These are phyloP conservation scores for Octomys mimax DNA, from an alignment of 2,797 vertebrate species.

Conservation along the genomic window DNA sequence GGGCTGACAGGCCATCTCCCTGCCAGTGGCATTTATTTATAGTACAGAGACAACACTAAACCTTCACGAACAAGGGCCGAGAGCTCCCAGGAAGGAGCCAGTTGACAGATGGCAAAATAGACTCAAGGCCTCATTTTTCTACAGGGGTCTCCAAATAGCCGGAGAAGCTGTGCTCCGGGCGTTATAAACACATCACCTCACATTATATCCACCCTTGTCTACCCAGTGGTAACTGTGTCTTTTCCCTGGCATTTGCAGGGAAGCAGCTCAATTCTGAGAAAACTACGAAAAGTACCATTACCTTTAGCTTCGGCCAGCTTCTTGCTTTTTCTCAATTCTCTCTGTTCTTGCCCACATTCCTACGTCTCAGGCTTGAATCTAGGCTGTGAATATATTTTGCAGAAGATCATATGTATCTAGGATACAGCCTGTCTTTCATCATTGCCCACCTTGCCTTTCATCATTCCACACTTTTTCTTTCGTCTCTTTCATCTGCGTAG, in stretches of 20 bases:
- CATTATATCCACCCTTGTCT: slow-evolving; percentile 78
- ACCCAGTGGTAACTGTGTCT: slow-evolving; percentile 63
- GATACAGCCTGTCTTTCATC: background rate
- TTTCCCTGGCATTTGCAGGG: background rate
- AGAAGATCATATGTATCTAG: slow-evolving; percentile 13
- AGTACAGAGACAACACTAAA: slow-evolving; percentile 80
- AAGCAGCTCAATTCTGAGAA: slow-evolving; percentile 31
- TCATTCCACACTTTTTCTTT: slow-evolving; percentile 33
- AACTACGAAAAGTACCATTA: background rate
- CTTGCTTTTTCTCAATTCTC: slow-evolving; percentile 55
- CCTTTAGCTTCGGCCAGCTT: background rate
- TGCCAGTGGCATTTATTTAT: slow-evolving; percentile 83
- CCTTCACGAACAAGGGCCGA: slow-evolving; percentile 78
- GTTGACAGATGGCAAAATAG: slow-evolving; percentile 86
- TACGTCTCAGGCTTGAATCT: background rate
- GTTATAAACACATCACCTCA: slow-evolving; percentile 58
- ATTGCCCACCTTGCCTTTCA: background rate
- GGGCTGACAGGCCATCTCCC: background rate
- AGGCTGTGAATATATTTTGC: slow-evolving; percentile 42
- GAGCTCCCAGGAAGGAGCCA: slow-evolving; percentile 83
- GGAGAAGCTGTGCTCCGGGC: slow-evolving; percentile 59
- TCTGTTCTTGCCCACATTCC: background rate
- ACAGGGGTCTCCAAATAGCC: slow-evolving; percentile 84
- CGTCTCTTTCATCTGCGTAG: background rate
- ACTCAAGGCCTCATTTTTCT: slow-evolving; percentile 86